Conservation (phyloP, 2,113 vertebrate genomes). For the Telmatochromis sp. region DNA sequence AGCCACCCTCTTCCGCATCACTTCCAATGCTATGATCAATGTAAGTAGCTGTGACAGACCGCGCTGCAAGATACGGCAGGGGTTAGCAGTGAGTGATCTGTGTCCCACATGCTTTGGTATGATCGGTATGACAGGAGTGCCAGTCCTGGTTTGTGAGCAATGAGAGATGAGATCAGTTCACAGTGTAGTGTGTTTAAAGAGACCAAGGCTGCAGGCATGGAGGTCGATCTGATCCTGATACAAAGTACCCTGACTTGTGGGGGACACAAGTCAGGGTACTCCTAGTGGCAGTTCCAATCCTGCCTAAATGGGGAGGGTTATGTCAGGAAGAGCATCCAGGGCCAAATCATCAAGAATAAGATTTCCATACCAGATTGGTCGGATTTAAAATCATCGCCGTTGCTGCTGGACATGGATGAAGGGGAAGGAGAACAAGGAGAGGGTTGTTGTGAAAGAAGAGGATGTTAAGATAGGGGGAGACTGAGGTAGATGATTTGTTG, state of each 20-base stretch:
- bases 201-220: background rate
- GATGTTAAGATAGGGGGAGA: background rate
- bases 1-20: conserved; percentile 97
- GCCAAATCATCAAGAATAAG: background rate
- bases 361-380: background rate
- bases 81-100: background rate
- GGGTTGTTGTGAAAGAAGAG: background rate
- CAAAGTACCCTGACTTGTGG: background rate
- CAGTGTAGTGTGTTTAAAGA: background rate
- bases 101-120: background rate
- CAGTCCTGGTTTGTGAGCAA: background rate
- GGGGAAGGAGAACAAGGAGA: background rate
- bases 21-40: conserved; percentile 98
- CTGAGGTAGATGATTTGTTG: background rate
- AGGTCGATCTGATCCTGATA: background rate
- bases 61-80: background rate
- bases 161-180: background rate
- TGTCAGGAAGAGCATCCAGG: background rate
- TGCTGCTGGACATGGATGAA: background rate
- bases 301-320: background rate
- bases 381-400: background rate
- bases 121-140: background rate
- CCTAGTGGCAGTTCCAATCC: background rate
- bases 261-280: background rate
- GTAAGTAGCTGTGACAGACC: conserved; percentile 49